Conservation (phyloP, 1,140 invertebrate species). For the Diorhabda carinulata region DNA sequence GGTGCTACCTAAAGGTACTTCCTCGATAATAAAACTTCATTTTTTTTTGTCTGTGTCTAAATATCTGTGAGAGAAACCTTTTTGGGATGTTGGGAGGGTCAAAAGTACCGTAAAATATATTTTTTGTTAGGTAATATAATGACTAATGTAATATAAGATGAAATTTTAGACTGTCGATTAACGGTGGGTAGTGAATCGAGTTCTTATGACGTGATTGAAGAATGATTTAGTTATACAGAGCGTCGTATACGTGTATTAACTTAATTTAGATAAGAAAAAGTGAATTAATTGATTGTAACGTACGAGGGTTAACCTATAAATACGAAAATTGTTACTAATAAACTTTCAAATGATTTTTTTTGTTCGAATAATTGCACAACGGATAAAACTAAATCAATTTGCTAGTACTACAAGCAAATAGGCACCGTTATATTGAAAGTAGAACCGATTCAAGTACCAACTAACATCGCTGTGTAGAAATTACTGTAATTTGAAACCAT, state of each 20-base stretch:
- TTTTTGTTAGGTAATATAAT: neutral
- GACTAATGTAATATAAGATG: no score
- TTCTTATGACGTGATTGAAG: no score
- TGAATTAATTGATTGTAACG: no score
- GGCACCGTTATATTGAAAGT: conserved; percentile 18
- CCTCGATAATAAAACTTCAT: neutral
- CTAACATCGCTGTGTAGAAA: conserved; percentile 8
- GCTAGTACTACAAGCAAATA: conserved; percentile 4
- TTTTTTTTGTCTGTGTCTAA: neutral
- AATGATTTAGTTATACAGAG: no score
- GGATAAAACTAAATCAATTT: neutral
- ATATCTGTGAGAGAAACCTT: neutral
- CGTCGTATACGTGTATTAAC: no score
- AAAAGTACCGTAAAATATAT: neutral
- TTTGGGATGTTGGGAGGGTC: neutral
- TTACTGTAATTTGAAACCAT: conserved; percentile 10
- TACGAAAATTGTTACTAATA: no score
- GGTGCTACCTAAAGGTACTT: neutral
- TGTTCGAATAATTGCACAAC: no score
- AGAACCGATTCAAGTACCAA: conserved; percentile 13
- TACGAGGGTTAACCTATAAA: no score
- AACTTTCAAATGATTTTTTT: no score
- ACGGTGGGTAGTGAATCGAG: no score
- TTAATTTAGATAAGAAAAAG: no score
- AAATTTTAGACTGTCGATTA: no score